These are phyloP conservation scores for Panzeria rudis DNA, from an alignment of 2,888 invertebrate genomes.

Conservation along the genomic window DNA sequence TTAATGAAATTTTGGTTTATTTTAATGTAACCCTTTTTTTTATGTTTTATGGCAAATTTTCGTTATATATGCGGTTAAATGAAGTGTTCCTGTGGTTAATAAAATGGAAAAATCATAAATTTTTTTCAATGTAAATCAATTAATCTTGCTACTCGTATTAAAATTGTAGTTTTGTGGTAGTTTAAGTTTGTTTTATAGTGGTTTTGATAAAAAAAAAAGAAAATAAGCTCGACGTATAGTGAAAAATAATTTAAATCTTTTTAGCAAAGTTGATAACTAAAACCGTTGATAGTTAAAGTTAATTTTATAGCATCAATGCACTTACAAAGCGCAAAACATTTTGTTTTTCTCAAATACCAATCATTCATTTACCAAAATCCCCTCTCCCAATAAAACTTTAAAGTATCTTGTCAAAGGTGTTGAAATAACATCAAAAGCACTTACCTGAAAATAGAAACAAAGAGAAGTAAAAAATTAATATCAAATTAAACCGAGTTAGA, in stretches of 20 bases:
- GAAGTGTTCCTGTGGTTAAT: constrained; percentile 47
- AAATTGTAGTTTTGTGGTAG: background rate
- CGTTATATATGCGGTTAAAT: constrained; percentile 40
- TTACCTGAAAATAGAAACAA: constrained; percentile 62
- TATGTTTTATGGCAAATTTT: background rate
- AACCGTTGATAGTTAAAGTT: constrained; percentile 7
- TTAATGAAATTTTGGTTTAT: background rate
- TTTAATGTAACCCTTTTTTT: constrained; percentile 45
- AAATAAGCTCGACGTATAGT: background rate
- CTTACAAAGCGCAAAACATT: constrained; percentile 10
- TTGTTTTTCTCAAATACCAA: background rate
- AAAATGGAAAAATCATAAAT: constrained; percentile 24
- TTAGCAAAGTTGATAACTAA: background rate
- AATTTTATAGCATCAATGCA: constrained; percentile 21
- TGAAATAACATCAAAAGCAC: constrained; percentile 53
- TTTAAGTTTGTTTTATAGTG: background rate
- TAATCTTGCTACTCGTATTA: constrained; percentile 1
- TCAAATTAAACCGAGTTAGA: constrained; percentile 34
- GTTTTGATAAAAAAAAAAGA: background rate
- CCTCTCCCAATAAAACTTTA: background rate
- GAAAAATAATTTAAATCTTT: background rate
- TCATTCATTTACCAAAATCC: constrained; percentile 6
- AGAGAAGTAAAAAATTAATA: constrained; percentile 11
- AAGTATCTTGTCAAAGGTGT: constrained; percentile 33
- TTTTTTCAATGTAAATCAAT: constrained; percentile 9